Base-by-base conservation (phyloP, 2,797 vertebrate genomes). In the Alcedo quadribrachys region DNA sequence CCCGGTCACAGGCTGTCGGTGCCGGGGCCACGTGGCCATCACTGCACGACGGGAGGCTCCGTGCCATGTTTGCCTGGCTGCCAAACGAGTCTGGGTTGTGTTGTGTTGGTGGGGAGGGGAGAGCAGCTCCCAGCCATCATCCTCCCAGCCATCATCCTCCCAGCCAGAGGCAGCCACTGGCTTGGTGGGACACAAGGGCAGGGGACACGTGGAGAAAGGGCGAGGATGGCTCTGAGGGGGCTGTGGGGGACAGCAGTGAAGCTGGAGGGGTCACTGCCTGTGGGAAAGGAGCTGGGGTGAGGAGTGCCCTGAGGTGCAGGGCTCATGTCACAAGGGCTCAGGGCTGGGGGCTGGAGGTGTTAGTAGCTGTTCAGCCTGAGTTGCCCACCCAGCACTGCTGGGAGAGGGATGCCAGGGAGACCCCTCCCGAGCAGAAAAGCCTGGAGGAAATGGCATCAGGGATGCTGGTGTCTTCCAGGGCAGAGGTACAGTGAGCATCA, bases 161-260 rank as follows among this genome's bases (percentile, higher is more conserved):
- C 1, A 27, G 54, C 8, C 62, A 45, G 16, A 7, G 60, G 16
- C 35, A 65, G 58, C 22, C 3, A 1, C 22, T 0, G 1, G 1
- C 65, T 9, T 9, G 55, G 25, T 11, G 2, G 35, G 48, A 17
- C 3, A 3, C 15, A 5, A n/a, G 54, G 8, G 7, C 15, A 30
- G 30, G 53, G 17, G 20, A 42, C 9, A 12, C 71, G 48, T 5
- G 11, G 21, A 37, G 69, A 75, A 27, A 9, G 17, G 50, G 19
- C 28, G 25, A n/a, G 12, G 13, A 18, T 0, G 6, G 62, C 37
- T 4, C 15, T 0, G 14, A 40, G 32, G 89, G 45, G 48, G 20
- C 33, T 32, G 37, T 1, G 6, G 8, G 2, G 22, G 8, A 8
- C 24, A 35, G 27, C 18, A 22, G 37, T 18, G 63, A 69, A 15